phyloP scores from a whole-genome alignment of 1,140 invertebrate genomes.

The Aphaenogaster floridana region DNA sequence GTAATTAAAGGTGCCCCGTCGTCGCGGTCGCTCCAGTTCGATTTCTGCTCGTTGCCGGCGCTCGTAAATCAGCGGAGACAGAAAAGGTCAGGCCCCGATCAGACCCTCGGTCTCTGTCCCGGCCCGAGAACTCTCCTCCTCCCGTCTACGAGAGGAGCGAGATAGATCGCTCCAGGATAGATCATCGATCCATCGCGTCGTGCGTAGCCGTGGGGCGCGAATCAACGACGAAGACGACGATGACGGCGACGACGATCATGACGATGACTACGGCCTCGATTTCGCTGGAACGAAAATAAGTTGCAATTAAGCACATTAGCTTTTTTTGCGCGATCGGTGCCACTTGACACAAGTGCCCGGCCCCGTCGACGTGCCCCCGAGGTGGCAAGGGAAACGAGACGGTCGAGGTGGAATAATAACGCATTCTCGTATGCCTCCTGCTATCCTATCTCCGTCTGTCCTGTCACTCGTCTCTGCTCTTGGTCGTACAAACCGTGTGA shows the following conservation, averaged over 20 bases:
- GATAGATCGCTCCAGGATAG: conserved; percentile 37
- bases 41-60: conserved; percentile 72
- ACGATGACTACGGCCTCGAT: conserved; percentile 43
- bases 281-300: conserved; percentile 27
- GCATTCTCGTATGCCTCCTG: conserved; percentile 43
- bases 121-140: conserved; percentile 24
- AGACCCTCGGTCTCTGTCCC: conserved; percentile 35
- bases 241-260: conserved; percentile 3
- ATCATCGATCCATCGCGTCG: conserved; percentile 56
- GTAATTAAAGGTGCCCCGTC: conserved; percentile 75
- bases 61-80: conserved; percentile 77
- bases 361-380: conserved; percentile 26
- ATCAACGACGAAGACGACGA: conserved; percentile 19
- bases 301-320: conserved; percentile 68
- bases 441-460: conserved; percentile 20
- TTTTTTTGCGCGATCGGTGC: conserved; percentile 57
- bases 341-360: conserved; percentile 34
- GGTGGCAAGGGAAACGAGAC: conserved; percentile 20
- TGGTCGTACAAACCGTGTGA: conserved; percentile 65
- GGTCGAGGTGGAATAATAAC: conserved; percentile 64
- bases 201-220: conserved; percentile 55
- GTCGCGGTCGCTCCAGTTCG: conserved; percentile 74
- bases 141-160: conserved; percentile 19
- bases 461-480: conserved; percentile 63
- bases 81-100: conserved; percentile 67